Percentiles rank a stretch among this genome's conserved stretches.
Conservation (phyloP, 1,140 invertebrate species). For the Argopecten irradians region DNA sequence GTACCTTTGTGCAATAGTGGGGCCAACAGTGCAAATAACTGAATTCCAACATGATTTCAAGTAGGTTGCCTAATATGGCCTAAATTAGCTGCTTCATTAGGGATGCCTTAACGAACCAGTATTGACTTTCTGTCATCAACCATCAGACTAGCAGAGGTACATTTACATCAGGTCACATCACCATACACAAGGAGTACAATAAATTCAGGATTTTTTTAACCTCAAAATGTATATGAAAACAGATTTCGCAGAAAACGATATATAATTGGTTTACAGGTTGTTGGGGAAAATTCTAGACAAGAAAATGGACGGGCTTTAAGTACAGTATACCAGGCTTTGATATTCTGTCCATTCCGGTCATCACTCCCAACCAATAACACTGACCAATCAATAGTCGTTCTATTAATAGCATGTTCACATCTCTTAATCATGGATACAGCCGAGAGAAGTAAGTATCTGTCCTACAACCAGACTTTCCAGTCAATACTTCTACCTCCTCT, state of each 20-base stretch:
- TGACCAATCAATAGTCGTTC: conserved; percentile 22
- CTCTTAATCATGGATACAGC: neutral
- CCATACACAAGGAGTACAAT: neutral
- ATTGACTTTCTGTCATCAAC: neutral
- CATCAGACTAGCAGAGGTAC: neutral
- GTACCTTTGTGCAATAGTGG: too few relatives aligned
- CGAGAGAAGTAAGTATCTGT: neutral
- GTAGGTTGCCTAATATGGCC: neutral
- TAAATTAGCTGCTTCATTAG: neutral
- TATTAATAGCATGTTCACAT: conserved; percentile 17
- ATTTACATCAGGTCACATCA: neutral
- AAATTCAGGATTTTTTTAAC: neutral
- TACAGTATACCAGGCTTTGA: neutral
- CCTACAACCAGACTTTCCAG: neutral
- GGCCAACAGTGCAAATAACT: too few relatives aligned
- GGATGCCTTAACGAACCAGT: neutral
- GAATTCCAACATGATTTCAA: too few relatives aligned
- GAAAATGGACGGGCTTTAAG: neutral
- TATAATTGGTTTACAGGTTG: too few relatives aligned
- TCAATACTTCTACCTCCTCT: neutral
- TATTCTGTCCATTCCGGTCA: neutral
- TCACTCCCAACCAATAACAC: neutral
- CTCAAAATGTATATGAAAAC: too few relatives aligned
- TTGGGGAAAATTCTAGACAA: too few relatives aligned
- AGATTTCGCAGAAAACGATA: too few relatives aligned